Percentiles rank a stretch among this genome's conserved stretches.
Conservation (phyloP, 2,113 vertebrate species). For the Nycticryphes semicollaris region DNA sequence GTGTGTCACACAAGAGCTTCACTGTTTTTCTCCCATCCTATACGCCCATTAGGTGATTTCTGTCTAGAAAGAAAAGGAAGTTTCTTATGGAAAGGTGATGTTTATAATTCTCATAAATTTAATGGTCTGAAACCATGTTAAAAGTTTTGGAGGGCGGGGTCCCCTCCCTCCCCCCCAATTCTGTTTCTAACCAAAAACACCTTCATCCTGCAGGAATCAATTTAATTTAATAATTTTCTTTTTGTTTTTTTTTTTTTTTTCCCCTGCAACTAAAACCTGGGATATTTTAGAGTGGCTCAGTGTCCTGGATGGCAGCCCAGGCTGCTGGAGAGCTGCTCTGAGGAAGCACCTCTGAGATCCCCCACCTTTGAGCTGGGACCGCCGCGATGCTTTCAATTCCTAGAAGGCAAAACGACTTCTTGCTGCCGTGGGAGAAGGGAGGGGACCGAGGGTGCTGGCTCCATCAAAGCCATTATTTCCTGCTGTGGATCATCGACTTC, state of each 20-base stretch:
- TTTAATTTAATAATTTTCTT: neutral
- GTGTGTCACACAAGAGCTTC: neutral
- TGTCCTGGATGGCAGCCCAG: slow-evolving; percentile 2
- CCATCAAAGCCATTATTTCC: neutral
- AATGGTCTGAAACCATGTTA: neutral
- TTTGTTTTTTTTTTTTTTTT: neutral
- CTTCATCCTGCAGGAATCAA: neutral
- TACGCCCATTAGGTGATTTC: neutral
- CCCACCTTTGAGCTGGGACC: neutral
- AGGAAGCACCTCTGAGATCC: slow-evolving; percentile 34
- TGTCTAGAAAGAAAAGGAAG: neutral
- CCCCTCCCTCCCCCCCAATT: fast-evolving
- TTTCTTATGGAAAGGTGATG: neutral
- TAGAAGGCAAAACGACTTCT: slow-evolving; percentile 60
- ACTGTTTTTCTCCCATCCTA: neutral
- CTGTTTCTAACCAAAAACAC: neutral
- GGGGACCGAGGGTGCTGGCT: neutral
- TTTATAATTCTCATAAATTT: neutral
- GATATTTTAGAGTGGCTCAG: neutral
- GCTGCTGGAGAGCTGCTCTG: slow-evolving; percentile 2
- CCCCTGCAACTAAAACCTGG: neutral
- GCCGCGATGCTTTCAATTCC: neutral
- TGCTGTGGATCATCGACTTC: neutral
- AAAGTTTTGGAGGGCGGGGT: neutral
- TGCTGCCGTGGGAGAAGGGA: neutral